These are phyloP conservation scores for Acanthopagrus latus DNA, from an alignment of 2,797 vertebrate genomes.

Conservation along the genomic window DNA sequence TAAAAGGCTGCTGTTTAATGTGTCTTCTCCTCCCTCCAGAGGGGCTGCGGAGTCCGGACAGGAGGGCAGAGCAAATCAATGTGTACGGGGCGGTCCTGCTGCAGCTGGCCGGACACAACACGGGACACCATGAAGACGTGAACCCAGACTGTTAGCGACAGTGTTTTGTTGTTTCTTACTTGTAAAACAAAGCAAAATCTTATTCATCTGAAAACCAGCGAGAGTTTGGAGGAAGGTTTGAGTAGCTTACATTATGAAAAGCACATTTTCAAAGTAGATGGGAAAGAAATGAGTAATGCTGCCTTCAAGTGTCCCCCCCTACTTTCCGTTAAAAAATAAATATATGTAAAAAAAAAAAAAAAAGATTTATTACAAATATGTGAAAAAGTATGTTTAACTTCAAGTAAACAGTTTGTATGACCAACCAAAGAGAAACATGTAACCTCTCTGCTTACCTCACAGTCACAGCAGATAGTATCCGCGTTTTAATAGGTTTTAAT, in stretches of 20 bases:
- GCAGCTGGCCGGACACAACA: constrained; percentile 42
- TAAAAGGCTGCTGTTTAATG: constrained; percentile 54
- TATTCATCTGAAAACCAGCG: neutral
- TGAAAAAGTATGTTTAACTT: neutral
- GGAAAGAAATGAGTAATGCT: neutral
- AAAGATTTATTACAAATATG: too few species aligned
- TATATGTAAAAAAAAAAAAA: too few species aligned
- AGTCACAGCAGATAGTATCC: neutral
- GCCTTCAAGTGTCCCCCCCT: neutral
- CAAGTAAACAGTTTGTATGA: neutral
- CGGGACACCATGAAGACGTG: neutral
- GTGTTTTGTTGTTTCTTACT: neutral
- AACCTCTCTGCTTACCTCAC: neutral
- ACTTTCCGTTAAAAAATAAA: neutral
- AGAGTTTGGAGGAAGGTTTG: neutral
- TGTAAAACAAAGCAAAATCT: neutral
- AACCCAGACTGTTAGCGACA: neutral
- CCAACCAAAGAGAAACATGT: neutral
- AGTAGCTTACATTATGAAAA: neutral
- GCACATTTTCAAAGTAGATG: neutral
- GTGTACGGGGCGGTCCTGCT: constrained; percentile 56
- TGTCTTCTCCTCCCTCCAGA: constrained; percentile 60
- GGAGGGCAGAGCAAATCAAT: constrained; percentile 15
- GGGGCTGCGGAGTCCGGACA: constrained; percentile 41
- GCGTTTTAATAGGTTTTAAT: neutral